phyloP scores from a whole-genome alignment of 1,140 invertebrate species.

The Drosophila nasuta region DNA sequence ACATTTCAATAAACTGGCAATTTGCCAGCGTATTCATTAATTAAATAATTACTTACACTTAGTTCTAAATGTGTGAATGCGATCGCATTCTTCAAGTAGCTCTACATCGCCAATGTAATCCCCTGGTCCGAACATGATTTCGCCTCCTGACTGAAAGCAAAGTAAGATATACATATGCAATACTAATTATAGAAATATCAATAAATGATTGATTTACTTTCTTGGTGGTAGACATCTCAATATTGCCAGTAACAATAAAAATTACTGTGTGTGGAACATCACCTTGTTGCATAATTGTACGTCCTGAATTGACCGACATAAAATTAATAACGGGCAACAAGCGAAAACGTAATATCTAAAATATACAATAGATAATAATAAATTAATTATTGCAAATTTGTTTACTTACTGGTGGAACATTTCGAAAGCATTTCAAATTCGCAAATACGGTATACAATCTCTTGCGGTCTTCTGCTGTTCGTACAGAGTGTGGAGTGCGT shows the following conservation, averaged over 20 bases:
- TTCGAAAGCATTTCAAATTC: slow-evolving; percentile 39
- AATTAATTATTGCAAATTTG: no score
- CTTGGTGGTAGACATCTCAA: slow-evolving; percentile 32
- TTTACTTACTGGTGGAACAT: slow-evolving; percentile 40
- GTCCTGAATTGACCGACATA: slow-evolving; percentile 36
- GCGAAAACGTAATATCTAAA: slow-evolving; percentile 55
- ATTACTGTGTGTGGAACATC: slow-evolving; percentile 41
- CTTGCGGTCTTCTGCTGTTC: slow-evolving; percentile 44
- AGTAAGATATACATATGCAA: neutral
- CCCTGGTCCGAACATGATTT: slow-evolving; percentile 52
- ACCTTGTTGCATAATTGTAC: slow-evolving; percentile 33
- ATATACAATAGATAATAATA: neutral
- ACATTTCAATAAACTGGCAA: no score
- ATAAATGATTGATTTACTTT: neutral
- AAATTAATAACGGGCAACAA: slow-evolving; percentile 49
- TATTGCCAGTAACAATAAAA: slow-evolving; percentile 53
- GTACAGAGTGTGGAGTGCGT: slow-evolving; percentile 33
- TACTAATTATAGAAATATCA: neutral
- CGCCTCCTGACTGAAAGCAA: neutral
- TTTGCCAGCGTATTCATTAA: no score
- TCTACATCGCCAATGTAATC: slow-evolving; percentile 55
- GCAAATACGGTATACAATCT: slow-evolving; percentile 44
- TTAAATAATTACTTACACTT: slow-evolving; percentile 34
- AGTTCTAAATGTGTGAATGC: slow-evolving; percentile 38
- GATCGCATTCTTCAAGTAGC: slow-evolving; percentile 25